Percentiles rank a stretch among this genome's conserved stretches.
Evolutionary conservation across 2,113 vertebrate species (phyloP).

Genomic region (Larimichthys polyactis): DNA sequence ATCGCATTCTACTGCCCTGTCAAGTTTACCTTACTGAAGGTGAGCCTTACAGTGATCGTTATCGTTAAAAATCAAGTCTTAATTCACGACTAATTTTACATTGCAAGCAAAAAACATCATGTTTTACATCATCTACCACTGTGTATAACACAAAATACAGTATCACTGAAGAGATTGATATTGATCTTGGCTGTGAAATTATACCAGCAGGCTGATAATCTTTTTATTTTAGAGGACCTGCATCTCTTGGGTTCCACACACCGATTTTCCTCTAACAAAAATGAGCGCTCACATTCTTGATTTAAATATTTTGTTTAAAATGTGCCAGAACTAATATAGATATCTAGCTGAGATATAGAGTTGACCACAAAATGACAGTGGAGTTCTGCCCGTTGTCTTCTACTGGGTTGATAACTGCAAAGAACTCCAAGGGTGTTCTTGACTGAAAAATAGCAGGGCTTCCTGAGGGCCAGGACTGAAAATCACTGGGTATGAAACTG

Average conservation of each 20-base stretch:
- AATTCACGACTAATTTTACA: neutral
- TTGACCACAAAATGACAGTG: neutral
- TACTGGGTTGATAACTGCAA: neutral
- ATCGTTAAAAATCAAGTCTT: neutral
- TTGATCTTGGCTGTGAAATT: neutral
- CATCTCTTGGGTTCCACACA: neutral
- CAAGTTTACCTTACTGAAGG: too few relatives aligned
- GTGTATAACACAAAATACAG: too few relatives aligned
- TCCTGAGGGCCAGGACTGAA: neutral
- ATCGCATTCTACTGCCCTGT: too few relatives aligned
- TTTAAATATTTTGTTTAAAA: neutral
- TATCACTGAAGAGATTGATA: neutral
- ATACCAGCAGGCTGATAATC: neutral
- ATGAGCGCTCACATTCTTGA: neutral
- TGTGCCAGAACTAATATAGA: too few relatives aligned
- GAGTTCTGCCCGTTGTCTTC: neutral
- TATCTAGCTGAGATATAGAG: too few relatives aligned
- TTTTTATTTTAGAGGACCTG: neutral
- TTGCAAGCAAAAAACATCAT: neutral
- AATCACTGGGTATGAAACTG: neutral
- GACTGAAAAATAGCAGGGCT: neutral
- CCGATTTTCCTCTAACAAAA: neutral
- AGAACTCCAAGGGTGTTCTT: neutral
- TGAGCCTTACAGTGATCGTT: too few relatives aligned
- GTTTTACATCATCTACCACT: neutral